phyloP scores from a whole-genome alignment of 2,113 vertebrate genomes.

The Chiloscyllium plagiosum region DNA sequence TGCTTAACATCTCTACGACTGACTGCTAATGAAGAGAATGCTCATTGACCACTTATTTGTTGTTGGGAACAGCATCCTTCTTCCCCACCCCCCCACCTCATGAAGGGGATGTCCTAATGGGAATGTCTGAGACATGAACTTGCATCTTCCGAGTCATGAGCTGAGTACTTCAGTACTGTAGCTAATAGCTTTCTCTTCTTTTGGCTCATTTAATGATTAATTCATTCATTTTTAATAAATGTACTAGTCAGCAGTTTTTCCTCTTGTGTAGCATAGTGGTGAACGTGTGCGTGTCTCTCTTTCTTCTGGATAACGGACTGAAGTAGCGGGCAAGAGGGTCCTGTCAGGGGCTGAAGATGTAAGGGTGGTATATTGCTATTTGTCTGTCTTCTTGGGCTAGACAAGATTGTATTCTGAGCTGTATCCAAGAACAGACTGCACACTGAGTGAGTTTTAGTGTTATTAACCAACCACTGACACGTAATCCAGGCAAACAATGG shows the following conservation, averaged over 20 bases:
- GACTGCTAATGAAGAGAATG: background rate
- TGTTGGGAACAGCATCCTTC: background rate
- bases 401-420: background rate
- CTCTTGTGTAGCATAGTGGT: background rate
- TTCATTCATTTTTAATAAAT: background rate
- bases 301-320: background rate
- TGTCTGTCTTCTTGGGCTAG: background rate
- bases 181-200: background rate
- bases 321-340: background rate
- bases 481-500: background rate
- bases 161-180: background rate
- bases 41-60: background rate
- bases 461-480: background rate
- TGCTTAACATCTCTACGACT: no score
- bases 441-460: background rate
- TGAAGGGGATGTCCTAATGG: background rate
- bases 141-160: background rate
- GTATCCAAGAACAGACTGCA: background rate
- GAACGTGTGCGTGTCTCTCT: no score
- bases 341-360: background rate
- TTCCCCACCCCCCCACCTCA: background rate
- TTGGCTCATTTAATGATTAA: background rate
- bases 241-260: background rate
- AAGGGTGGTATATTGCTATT: background rate
- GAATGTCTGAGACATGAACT: background rate